Base-by-base conservation (phyloP, 2,888 invertebrate genomes). In the Nebria salina region DNA sequence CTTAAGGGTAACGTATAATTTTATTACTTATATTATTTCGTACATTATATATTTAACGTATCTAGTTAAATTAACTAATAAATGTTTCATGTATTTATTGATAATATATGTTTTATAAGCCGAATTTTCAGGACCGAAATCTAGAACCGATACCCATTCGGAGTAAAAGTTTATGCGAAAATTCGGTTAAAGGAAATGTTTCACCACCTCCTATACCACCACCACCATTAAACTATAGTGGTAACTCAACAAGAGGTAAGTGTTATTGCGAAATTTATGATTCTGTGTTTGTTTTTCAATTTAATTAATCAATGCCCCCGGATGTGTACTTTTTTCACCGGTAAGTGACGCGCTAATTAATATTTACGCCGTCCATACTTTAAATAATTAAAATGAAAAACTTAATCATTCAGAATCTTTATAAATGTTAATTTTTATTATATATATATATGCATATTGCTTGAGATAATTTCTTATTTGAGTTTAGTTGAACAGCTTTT, bases 201-300 rank as follows among this genome's bases (percentile, higher is more conserved):
- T 91, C 92, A 87, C 94, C 93, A 75, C 92, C 92, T 81, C 93
- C 93, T 82, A 90, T 93, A 83, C 93, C 93, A 83, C 93, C 93
- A 78, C 90, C 93, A 84, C 93, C 93, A 81, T 86, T 91, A 82
- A 91, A 93, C 87, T 93, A 93, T 84, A 87, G 88, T 15, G 87
- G 65, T 41, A 75, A 73, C 54, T 15, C 42, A 42, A 66, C 79
- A 43, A 42, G 79, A 79, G 79, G 79, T 79, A 79, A 25, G 72
- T 43, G 0, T 34, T 34, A 5, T 34, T 4, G 5, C 34, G 34
- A 34, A 34, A 34, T 2, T 34, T 34, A 2, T 34, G 34, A 34
- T 34, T 34, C 34, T 34, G 34, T 34, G 34, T 34, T 34, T 34
- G 34, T 34, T 34, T 34, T 34, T 34, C 34, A 54, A 54, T 2